Conservation (phyloP, 2,888 invertebrate genomes). For the Caenorhabditis becei region DNA sequence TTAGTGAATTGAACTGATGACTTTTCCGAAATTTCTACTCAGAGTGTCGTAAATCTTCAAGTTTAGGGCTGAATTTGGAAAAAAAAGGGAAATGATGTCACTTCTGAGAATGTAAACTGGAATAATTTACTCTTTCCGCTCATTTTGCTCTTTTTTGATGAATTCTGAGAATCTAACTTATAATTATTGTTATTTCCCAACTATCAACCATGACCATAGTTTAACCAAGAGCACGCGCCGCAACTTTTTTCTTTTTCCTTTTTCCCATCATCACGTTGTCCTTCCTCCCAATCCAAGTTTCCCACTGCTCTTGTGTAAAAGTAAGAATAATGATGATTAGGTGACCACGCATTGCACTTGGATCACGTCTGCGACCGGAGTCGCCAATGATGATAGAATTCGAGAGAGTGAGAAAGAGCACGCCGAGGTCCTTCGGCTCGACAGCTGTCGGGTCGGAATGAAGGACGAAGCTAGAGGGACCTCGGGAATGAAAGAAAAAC, state of each 20-base stretch:
- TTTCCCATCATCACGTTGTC: not conserved
- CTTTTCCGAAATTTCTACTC: slow-evolving; percentile 17
- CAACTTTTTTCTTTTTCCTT: not conserved
- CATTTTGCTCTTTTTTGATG: too few species aligned
- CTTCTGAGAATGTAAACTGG: too few species aligned
- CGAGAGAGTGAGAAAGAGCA: slow-evolving; percentile 32
- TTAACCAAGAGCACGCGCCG: too few species aligned
- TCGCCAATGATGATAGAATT: slow-evolving; percentile 41
- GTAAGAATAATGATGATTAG: slow-evolving; percentile 51
- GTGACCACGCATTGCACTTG: slow-evolving; percentile 64
- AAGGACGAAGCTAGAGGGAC: slow-evolving; percentile 27
- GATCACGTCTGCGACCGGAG: slow-evolving; percentile 8
- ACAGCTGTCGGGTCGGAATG: slow-evolving; percentile 47
- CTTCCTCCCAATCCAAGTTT: not conserved
- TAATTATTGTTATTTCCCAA: too few species aligned
- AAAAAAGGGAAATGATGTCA: too few species aligned
- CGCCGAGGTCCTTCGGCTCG: slow-evolving; percentile 13
- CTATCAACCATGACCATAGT: too few species aligned
- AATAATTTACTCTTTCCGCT: too few species aligned
- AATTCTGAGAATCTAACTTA: too few species aligned
- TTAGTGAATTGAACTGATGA: slow-evolving; percentile 32
- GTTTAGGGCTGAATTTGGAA: too few species aligned
- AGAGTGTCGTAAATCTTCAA: too few species aligned
- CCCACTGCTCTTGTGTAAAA: slow-evolving; percentile 16
- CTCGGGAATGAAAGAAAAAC: slow-evolving; percentile 55